Conservation (phyloP, 2,888 invertebrate species). For the Iphiclides podalirius region DNA sequence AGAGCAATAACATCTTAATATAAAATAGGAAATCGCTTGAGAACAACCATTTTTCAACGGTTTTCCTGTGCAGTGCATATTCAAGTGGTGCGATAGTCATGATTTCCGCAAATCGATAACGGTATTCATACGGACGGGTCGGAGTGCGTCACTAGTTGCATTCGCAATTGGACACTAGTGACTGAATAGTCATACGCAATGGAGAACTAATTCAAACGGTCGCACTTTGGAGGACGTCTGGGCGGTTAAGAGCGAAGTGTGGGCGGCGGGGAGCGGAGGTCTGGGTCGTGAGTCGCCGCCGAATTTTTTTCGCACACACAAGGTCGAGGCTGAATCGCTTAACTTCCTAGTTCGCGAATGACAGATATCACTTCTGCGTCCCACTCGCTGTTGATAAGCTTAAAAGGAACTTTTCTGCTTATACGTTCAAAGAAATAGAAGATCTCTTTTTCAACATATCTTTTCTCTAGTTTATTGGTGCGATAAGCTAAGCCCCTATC, state of each 20-base stretch:
- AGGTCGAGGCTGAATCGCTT: constrained; percentile 73
- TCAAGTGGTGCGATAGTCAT: constrained; percentile 1
- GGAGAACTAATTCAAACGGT: constrained; percentile 9
- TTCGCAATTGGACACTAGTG: constrained; percentile 12
- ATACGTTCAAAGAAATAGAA: constrained; percentile 14
- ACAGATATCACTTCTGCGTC: constrained; percentile 38
- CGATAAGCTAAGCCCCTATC: not conserved
- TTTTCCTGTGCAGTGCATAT: constrained; percentile 21
- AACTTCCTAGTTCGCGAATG: constrained; percentile 71
- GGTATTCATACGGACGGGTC: constrained; percentile 8
- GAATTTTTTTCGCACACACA: constrained; percentile 72
- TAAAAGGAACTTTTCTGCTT: constrained; percentile 16
- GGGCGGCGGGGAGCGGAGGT: constrained; percentile 33
- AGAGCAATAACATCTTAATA: not conserved
- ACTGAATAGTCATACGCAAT: constrained; percentile 15
- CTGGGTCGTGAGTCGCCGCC: constrained; percentile 50
- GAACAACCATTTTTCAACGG: constrained; percentile 4
- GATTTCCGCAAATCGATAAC: constrained; percentile 14
- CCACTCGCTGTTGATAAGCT: constrained; percentile 34
- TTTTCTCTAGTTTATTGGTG: too few species aligned
- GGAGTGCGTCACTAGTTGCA: constrained; percentile 15
- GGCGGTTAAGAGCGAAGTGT: constrained; percentile 26
- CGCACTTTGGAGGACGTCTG: constrained; percentile 26
- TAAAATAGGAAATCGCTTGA: not conserved
- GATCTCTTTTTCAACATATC: too few species aligned